phyloP scores from a whole-genome alignment of 2,113 vertebrate species.

The Ellobius talpinus region DNA sequence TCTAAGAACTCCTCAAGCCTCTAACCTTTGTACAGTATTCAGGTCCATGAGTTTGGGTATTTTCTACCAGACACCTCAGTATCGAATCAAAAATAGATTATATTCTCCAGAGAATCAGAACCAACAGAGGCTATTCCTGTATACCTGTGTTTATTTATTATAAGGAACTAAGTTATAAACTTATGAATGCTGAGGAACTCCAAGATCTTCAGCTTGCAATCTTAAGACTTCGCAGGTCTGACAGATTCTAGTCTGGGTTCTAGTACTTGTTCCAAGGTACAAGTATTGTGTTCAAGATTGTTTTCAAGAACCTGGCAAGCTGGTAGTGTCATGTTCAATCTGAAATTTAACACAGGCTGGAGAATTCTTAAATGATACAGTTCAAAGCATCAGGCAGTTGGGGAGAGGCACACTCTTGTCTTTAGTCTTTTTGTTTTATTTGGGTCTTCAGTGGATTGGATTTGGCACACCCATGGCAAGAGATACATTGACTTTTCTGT shows the following conservation, averaged over 20 bases:
- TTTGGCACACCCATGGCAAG: neutral
- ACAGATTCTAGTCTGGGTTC: neutral
- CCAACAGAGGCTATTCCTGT: too few relatives aligned
- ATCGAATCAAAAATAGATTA: neutral
- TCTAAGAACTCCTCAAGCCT: neutral
- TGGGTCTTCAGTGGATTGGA: neutral
- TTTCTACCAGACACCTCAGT: neutral
- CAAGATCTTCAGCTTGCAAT: neutral
- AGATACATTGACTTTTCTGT: neutral
- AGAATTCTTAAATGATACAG: neutral
- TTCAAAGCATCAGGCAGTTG: neutral
- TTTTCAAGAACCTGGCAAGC: neutral
- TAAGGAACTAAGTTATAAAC: neutral
- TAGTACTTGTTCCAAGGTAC: too few relatives aligned
- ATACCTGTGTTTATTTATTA: neutral
- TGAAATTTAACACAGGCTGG: too few relatives aligned
- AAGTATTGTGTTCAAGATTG: neutral
- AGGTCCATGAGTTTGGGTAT: neutral
- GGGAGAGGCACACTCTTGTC: neutral
- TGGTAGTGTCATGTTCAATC: neutral
- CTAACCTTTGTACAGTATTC: neutral
- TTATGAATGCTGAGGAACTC: neutral
- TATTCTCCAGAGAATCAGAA: neutral
- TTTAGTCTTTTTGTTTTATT: neutral
- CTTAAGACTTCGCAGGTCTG: neutral